These are phyloP conservation scores for Menidia menidia DNA, from an alignment of 2,797 vertebrate species.

Conservation along the genomic window DNA sequence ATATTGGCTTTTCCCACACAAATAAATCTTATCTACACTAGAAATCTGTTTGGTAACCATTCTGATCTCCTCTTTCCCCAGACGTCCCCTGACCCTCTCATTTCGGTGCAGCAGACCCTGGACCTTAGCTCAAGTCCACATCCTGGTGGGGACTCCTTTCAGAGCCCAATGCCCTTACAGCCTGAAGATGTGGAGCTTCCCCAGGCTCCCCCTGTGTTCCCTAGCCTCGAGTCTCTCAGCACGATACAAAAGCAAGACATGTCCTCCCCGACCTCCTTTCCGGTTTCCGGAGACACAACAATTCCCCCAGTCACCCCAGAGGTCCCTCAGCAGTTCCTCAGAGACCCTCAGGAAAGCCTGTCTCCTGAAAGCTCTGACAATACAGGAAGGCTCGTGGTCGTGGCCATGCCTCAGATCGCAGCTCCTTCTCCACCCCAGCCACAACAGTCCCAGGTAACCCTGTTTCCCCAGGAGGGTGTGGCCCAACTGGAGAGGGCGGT, in stretches of 20 bases:
- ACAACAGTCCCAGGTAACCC: conserved; percentile 78
- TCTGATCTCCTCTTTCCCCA: conserved; percentile 41
- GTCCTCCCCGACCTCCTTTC: conserved; percentile 87
- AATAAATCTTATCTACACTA: not conserved
- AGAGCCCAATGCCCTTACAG: conserved; percentile 89
- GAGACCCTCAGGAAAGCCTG: conserved; percentile 88
- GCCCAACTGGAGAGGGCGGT: conserved; percentile 94
- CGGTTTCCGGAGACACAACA: conserved; percentile 88
- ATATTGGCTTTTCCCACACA: conserved; percentile 4
- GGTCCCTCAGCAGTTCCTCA: conserved; percentile 89
- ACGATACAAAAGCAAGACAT: conserved; percentile 94
- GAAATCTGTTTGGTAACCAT: conserved; percentile 9
- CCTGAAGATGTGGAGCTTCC: conserved; percentile 89
- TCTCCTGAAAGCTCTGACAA: conserved; percentile 82
- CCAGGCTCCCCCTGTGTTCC: conserved; percentile 87
- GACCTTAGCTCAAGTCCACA: conserved; percentile 86
- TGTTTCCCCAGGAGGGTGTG: conserved; percentile 90
- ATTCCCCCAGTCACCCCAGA: conserved; percentile 90
- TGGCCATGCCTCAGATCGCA: conserved; percentile 88
- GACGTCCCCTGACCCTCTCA: conserved; percentile 86
- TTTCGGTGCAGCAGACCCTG: conserved; percentile 89
- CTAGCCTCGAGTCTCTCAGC: conserved; percentile 85
- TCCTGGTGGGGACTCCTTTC: conserved; percentile 84
- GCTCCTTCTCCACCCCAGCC: conserved; percentile 80
- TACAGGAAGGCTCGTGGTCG: conserved; percentile 81